phyloP scores from a whole-genome alignment of 1,140 invertebrate genomes.

The Drosophila neocordata region DNA sequence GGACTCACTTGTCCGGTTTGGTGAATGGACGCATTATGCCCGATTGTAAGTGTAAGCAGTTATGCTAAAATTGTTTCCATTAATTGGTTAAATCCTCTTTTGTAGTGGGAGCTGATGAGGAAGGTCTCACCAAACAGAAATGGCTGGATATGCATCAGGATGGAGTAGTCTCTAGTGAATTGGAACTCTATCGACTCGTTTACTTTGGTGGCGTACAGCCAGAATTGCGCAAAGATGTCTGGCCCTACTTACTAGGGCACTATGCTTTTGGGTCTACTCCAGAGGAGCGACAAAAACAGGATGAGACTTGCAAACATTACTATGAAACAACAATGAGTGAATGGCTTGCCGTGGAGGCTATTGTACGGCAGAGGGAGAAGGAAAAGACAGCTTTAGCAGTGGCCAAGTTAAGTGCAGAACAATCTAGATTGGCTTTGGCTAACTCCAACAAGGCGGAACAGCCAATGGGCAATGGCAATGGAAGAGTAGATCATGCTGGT shows the following conservation, averaged over 20 bases:
- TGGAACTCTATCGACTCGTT: slow-evolving; percentile 91
- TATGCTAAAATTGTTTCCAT: slow-evolving; percentile 48
- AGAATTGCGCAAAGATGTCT: slow-evolving; percentile 91
- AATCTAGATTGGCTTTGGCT: slow-evolving; percentile 48
- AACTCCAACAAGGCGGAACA: slow-evolving; percentile 52
- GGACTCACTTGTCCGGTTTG: slow-evolving; percentile 95
- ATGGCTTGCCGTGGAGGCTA: slow-evolving; percentile 96
- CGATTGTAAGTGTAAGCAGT: slow-evolving; percentile 82
- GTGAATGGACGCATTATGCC: slow-evolving; percentile 88
- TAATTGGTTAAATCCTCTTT: slow-evolving; percentile 71
- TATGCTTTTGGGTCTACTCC: slow-evolving; percentile 90
- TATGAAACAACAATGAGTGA: slow-evolving; percentile 97
- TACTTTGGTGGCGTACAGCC: slow-evolving; percentile 95
- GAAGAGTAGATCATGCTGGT: slow-evolving; percentile 79
- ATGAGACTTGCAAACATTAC: slow-evolving; percentile 87
- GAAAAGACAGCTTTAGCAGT: slow-evolving; percentile 87
- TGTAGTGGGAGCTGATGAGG: slow-evolving; percentile 84
- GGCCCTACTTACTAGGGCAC: slow-evolving; percentile 95
- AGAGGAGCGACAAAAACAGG: slow-evolving; percentile 88
- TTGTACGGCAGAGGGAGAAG: slow-evolving; percentile 93
- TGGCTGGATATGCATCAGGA: slow-evolving; percentile 87
- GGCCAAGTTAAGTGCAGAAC: slow-evolving; percentile 85
- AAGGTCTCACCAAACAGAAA: slow-evolving; percentile 87
- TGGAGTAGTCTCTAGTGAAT: slow-evolving; percentile 84
- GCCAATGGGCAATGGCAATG: slow-evolving; percentile 54